phyloP scores from a whole-genome alignment of 2,888 invertebrate species.

The Argyresthia goedartella region DNA sequence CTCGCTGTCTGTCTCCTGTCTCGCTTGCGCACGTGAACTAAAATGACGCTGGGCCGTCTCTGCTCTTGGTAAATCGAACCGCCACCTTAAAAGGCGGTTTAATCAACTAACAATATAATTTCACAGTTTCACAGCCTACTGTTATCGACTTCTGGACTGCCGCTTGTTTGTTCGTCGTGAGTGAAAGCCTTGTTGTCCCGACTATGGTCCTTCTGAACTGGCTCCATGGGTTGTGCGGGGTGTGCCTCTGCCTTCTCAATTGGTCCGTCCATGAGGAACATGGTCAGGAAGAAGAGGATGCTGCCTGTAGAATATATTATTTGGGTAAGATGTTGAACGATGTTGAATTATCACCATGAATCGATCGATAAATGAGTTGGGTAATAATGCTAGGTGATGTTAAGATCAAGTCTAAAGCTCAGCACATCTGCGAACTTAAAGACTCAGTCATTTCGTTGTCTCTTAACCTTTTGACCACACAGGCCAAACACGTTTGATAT shows the following conservation, averaged over 20 bases:
- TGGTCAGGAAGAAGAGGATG: constrained; percentile 83
- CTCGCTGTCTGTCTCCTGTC: too few relatives aligned
- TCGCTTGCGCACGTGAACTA: too few relatives aligned
- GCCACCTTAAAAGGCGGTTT: too few relatives aligned
- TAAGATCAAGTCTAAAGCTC: not conserved
- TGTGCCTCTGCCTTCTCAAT: constrained; percentile 19
- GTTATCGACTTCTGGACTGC: constrained; percentile 17
- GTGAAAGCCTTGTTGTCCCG: constrained; percentile 69
- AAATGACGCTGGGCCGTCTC: too few relatives aligned
- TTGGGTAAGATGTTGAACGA: too few relatives aligned
- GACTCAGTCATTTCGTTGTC: too few relatives aligned
- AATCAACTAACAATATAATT: not conserved
- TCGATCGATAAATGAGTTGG: not conserved
- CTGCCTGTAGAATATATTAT: constrained; percentile 71
- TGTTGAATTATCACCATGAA: too few relatives aligned
- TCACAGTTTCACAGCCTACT: constrained; percentile 24
- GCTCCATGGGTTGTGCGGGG: constrained; percentile 10
- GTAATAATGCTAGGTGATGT: not conserved
- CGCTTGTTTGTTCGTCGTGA: constrained; percentile 49
- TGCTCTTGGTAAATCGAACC: too few relatives aligned
- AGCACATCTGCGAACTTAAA: too few relatives aligned
- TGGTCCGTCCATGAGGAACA: constrained; percentile 84
- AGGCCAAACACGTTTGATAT: too few relatives aligned
- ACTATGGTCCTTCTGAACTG: constrained; percentile 33
- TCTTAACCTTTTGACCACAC: too few relatives aligned